phyloP scores from a whole-genome alignment of 2,113 vertebrate genomes.

The Naja naja region DNA sequence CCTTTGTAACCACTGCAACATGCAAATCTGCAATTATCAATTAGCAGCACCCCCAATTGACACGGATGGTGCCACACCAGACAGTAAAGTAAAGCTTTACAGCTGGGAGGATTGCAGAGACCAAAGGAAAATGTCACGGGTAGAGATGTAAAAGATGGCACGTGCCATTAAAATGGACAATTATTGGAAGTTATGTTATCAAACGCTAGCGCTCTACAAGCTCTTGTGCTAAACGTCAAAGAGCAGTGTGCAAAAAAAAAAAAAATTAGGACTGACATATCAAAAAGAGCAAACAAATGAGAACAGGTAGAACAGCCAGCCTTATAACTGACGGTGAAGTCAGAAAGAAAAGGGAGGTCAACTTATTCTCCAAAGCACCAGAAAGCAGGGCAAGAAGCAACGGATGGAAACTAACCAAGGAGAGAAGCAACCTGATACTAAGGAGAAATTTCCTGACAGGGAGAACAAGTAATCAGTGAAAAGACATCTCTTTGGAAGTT shows the following conservation, averaged over 20 bases:
- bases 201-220: background rate
- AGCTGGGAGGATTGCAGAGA: background rate
- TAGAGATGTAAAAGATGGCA: background rate
- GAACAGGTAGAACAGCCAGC: background rate
- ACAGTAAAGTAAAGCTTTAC: background rate
- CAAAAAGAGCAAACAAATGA: background rate
- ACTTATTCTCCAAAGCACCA: too few relatives aligned
- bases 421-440: too few relatives aligned
- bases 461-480: too few relatives aligned
- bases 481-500: too few relatives aligned
- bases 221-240: background rate
- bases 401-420: too few relatives aligned
- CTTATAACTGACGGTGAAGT: background rate
- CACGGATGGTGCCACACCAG: background rate
- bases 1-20: background rate
- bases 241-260: background rate
- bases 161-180: background rate
- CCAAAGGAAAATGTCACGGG: background rate
- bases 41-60: slow-evolving; percentile 5
- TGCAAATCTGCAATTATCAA: slow-evolving; percentile 1
- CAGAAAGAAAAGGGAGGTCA: too few relatives aligned
- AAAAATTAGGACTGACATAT: background rate
- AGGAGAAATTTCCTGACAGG: too few relatives aligned
- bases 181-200: background rate
- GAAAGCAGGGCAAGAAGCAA: too few relatives aligned